Conservation (phyloP, 2,797 vertebrate genomes). For the Trematomus bernacchii region DNA sequence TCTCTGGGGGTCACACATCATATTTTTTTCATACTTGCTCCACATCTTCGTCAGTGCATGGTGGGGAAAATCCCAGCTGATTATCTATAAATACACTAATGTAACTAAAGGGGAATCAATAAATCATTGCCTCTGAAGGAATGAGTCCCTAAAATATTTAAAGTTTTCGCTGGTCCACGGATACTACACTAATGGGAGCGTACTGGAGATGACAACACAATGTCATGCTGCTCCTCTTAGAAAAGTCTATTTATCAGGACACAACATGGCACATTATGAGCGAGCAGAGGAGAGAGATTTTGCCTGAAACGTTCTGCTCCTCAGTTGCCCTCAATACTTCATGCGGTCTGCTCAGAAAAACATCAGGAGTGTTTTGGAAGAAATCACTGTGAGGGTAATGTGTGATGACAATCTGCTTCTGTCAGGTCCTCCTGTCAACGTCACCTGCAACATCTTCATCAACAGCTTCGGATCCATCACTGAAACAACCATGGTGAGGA, state of each 20-base stretch:
- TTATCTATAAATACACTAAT: slow-evolving; percentile 83
- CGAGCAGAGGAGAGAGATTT: slow-evolving; percentile 43
- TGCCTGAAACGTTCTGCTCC: slow-evolving; percentile 9
- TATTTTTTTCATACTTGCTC: slow-evolving; percentile 84
- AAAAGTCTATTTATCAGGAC: slow-evolving; percentile 41
- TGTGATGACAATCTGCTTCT: slow-evolving; percentile 55
- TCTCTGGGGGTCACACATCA: slow-evolving; percentile 73
- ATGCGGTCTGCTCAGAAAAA: slow-evolving; percentile 22
- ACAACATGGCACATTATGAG: slow-evolving; percentile 8
- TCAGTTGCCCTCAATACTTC: slow-evolving; percentile 13
- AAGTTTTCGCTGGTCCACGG: slow-evolving; percentile 44
- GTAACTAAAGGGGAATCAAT: slow-evolving; percentile 81
- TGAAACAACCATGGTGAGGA: slow-evolving; percentile 95
- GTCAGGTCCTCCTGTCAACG: slow-evolving; percentile 93
- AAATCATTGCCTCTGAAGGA: slow-evolving; percentile 78
- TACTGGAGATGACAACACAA: slow-evolving; percentile 64
- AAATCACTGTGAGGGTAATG: slow-evolving; percentile 14
- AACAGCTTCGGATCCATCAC: slow-evolving; percentile 97
- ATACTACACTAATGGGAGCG: slow-evolving; percentile 62
- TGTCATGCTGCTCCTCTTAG: slow-evolving; percentile 44
- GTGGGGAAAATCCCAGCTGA: slow-evolving; percentile 72
- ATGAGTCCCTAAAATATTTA: slow-evolving; percentile 77
- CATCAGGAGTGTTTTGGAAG: slow-evolving; percentile 26
- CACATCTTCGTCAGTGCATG: slow-evolving; percentile 69
- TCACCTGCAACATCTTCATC: slow-evolving; percentile 98